These are phyloP conservation scores for Henricia sp. DNA, from an alignment of 53 echinoderm and acorn worm genomes.

Conservation along the genomic window DNA sequence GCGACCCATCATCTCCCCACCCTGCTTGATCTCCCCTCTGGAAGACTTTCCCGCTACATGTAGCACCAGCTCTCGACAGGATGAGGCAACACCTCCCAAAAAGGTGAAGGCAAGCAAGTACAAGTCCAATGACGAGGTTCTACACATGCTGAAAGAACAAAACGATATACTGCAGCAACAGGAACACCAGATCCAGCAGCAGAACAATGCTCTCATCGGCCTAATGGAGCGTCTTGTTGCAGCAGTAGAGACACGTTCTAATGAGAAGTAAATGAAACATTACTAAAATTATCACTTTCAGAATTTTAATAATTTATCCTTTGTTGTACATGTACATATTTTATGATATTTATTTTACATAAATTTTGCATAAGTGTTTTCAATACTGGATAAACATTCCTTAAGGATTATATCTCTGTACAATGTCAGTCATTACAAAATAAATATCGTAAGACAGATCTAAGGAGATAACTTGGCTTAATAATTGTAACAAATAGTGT, in stretches of 20 bases:
- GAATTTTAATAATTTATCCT: no score
- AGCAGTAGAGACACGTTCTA: background rate
- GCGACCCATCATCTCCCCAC: constrained; percentile 5
- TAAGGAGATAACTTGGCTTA: no score
- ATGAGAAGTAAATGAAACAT: background rate
- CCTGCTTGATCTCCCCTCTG: background rate
- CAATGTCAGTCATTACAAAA: no score
- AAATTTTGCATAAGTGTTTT: background rate
- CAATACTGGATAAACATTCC: background rate
- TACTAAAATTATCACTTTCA: no score
- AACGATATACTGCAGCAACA: background rate
- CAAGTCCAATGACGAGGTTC: background rate
- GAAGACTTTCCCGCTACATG: background rate
- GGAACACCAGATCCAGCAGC: background rate
- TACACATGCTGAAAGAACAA: background rate
- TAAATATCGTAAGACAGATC: no score
- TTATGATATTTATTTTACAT: no score
- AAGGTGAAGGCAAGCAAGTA: background rate
- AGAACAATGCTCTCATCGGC: background rate
- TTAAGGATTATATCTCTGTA: no score
- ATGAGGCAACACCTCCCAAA: background rate
- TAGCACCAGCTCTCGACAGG: background rate
- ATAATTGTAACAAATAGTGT: no score
- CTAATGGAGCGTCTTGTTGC: background rate
- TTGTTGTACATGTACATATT: background rate